A percentile compares a stretch with the other conserved stretches of the same genome.
phyloP scores from a whole-genome alignment of 2,113 vertebrate genomes.

The Vulpes ferrilata region DNA sequence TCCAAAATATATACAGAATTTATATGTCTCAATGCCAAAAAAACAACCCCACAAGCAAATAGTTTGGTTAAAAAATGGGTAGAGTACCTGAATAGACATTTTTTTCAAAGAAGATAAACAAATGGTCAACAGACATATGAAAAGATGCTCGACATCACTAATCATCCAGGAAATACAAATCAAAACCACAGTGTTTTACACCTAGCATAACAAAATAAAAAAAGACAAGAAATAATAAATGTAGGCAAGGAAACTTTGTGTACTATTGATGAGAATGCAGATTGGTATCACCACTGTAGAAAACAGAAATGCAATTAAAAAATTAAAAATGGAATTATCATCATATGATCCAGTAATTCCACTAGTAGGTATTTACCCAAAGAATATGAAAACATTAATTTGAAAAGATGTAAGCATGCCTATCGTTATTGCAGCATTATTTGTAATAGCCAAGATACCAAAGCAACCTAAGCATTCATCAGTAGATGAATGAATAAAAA shows the following conservation, averaged over 20 bases:
- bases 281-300: background rate
- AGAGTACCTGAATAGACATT: background rate
- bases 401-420: background rate
- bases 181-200: background rate
- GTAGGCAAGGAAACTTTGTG: background rate
- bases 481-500: background rate
- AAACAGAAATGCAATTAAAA: background rate
- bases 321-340: background rate
- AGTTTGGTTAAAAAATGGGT: background rate
- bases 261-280: background rate
- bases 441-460: background rate
- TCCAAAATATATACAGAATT: background rate
- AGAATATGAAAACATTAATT: background rate
- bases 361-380: background rate
- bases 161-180: background rate
- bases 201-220: background rate
- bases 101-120: background rate
- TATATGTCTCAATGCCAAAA: background rate
- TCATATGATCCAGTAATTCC: background rate
- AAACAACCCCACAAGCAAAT: background rate
- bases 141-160: background rate
- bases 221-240: background rate
- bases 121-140: background rate
- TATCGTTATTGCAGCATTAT: background rate
- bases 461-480: background rate